These are phyloP conservation scores for Bubo bubo DNA, from an alignment of 2,113 vertebrate genomes.

Conservation along the genomic window DNA sequence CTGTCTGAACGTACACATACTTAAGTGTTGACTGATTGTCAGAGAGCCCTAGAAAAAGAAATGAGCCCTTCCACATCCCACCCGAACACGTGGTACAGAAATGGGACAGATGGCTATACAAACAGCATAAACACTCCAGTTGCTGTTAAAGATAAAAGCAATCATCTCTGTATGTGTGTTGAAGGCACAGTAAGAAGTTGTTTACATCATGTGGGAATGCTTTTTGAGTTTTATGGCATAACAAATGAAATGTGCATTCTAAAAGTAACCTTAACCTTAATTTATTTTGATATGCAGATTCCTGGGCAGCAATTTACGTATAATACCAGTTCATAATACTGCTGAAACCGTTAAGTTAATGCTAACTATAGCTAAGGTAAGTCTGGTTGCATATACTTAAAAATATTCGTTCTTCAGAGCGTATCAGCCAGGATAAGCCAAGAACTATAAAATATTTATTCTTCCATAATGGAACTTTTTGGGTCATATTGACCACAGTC, in stretches of 20 bases:
- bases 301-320: conserved; percentile 84
- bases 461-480: neutral
- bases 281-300: conserved; percentile 79
- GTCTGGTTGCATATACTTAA: neutral
- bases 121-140: neutral
- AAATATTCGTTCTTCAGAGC: neutral
- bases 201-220: neutral
- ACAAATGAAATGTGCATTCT: neutral
- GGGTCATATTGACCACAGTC: neutral
- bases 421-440: neutral
- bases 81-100: neutral
- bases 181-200: neutral
- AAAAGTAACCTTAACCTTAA: neutral
- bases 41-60: neutral
- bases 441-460: neutral
- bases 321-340: conserved; percentile 86
- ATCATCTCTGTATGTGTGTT: neutral
- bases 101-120: neutral
- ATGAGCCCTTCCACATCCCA: neutral
- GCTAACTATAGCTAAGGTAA: conserved; percentile 90
- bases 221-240: neutral
- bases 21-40: neutral
- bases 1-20: neutral
- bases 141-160: neutral
- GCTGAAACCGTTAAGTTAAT: conserved; percentile 84